Conservation (phyloP, 2,113 vertebrate species). For the Dicentrarchus labrax region DNA sequence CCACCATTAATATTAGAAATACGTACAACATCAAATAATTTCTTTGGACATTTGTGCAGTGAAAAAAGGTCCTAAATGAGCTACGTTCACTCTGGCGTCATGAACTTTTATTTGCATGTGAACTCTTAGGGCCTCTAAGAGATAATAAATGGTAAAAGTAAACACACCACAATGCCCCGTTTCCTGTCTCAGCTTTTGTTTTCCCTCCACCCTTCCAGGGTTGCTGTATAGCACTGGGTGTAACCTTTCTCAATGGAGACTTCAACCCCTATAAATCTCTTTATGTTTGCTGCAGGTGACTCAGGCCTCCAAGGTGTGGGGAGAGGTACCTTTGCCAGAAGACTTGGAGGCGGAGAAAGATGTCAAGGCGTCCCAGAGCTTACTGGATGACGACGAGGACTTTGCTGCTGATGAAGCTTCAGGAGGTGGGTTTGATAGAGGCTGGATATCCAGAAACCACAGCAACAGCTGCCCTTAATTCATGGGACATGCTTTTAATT, state of each 20-base stretch:
- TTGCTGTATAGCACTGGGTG: constrained; percentile 54
- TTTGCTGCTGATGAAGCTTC: constrained; percentile 83
- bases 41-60: background rate
- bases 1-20: background rate
- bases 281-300: constrained; percentile 79
- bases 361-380: constrained; percentile 56
- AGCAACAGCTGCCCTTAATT: constrained; percentile 67
- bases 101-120: constrained; percentile 48
- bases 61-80: background rate
- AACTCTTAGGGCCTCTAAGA: constrained; percentile 24
- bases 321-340: constrained; percentile 83
- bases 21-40: background rate
- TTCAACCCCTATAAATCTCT: constrained; percentile 72
- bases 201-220: constrained; percentile 57
- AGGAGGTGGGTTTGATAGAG: constrained; percentile 77
- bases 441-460: constrained; percentile 40
- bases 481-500: constrained; percentile 33
- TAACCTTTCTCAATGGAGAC: constrained; percentile 43
- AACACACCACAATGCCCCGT: constrained; percentile 63
- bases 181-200: constrained; percentile 68
- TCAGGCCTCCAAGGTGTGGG: constrained; percentile 86
- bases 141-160: constrained; percentile 68
- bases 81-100: background rate
- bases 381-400: constrained; percentile 85
- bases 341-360: constrained; percentile 79